Base-by-base conservation (phyloP, 2,113 vertebrate genomes). In the Merops nubicus region DNA sequence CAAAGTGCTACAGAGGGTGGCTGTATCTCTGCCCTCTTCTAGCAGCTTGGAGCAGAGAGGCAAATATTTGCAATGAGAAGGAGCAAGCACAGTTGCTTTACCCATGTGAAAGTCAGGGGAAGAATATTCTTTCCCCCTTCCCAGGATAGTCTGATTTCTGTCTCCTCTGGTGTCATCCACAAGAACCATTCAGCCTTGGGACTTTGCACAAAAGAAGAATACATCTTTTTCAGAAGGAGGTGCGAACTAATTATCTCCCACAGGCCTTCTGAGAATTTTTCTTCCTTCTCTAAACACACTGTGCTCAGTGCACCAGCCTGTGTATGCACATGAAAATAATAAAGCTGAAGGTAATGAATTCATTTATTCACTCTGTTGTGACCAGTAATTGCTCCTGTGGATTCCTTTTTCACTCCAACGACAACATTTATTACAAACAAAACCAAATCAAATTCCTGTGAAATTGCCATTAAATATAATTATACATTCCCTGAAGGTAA, bases 391-490 rank as follows among this genome's bases (percentile, higher is more conserved):
- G 86, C 48, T 85, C 89, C 91, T 68, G 83, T 51, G 62, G 79
- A 85, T 86, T 96, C 59, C 67, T 92, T 92, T 91, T 76, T 85
- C 94, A 91, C 83, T 88, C 57, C 79, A 76, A 2, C 93, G 86
- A 67, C 53, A 90, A 67, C 70, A 48, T 45, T 85, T 76, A 83
- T 68, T 88, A 43, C 83, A 92, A 95, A 76, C 33, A 92, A 91
- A 95, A 76, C 48, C 34, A 60, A 79, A 56, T 75, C 38, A 43
- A 68, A 85, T 76, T 95, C n/a, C 83, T 88, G 75, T 93, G 89
- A 93, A 88, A 91, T 86, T 88, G 62, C 63, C 83, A 65, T 91
- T 83, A 93, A 91, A 93, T n/a, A n/a, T n/a, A n/a, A n/a, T n/a
- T n/a, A n/a, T n/a, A 31, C 38, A 42, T 42, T 51, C 75, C 56